Conservation (phyloP, 2,797 vertebrate genomes). For the Spinus olivaceus region DNA sequence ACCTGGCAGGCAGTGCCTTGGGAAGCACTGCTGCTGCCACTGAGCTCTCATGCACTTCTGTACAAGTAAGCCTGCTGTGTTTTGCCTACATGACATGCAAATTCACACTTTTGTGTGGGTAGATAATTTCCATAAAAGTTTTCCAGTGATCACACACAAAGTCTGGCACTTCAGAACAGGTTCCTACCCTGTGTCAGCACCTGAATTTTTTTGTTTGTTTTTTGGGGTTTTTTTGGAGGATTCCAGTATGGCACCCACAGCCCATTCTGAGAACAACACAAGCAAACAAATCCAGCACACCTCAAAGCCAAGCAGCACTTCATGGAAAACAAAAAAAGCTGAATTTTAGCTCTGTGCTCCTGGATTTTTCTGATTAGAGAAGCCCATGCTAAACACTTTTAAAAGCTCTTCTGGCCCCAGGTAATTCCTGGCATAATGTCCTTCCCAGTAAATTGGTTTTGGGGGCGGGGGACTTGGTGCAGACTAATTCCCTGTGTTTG, state of each 20-base stretch:
- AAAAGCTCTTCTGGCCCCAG: slow-evolving; percentile 52
- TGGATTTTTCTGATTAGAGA: not conserved
- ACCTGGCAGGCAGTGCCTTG: not conserved
- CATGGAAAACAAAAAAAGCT: not conserved
- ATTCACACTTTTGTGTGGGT: not conserved
- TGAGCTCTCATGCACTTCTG: accelerated
- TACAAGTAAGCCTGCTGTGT: not conserved
- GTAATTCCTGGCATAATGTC: slow-evolving; percentile 44
- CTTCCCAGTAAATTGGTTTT: slow-evolving; percentile 29
- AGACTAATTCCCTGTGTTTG: not conserved
- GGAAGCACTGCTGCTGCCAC: not conserved
- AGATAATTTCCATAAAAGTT: not conserved
- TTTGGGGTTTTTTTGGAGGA: not conserved
- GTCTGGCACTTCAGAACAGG: not conserved
- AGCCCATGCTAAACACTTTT: not conserved
- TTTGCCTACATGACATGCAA: not conserved
- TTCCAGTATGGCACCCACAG: not conserved
- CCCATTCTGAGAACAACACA: not conserved
- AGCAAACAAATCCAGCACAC: not conserved
- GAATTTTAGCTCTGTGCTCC: not conserved
- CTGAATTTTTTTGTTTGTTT: not conserved
- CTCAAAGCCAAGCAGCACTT: not conserved
- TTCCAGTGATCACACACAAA: not conserved
- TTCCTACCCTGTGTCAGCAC: not conserved
- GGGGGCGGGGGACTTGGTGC: not conserved